Evolutionary conservation across 2,888 invertebrate genomes (phyloP), one percentile per base, ranked within the genome.

Genomic region (Andricus quercusramuli): DNA sequence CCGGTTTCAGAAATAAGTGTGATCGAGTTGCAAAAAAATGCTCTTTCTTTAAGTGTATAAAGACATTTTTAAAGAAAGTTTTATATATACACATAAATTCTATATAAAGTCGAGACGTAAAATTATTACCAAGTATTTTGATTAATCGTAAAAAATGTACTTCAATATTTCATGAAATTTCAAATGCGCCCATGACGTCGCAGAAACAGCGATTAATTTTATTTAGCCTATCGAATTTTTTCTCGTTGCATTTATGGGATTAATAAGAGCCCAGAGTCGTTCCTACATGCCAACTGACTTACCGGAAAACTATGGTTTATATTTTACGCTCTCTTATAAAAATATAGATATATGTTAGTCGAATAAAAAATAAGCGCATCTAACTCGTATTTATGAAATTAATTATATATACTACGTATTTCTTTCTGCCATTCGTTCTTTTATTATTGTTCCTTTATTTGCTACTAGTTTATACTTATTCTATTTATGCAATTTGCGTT

Each of bases 171-270:
- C 47, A n/a, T 47, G 59, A 32, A 56, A 51, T 56, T 51, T 56
- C n/a, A 74, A 74, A 74, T 74, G 74, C 56, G 56, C 32, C 74
- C 74, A 74, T 74, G 74, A 74, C 74, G 74, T 74, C 74, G 74
- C 74, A 74, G 15, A 74, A 59, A 32, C n/a, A 56, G 56, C 56
- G 56, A 56, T 51, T 17, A 56, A 20, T 74, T 51, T 74, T 59
- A 5, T 74, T 74, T 25, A 47, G 51, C 25, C 32, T 74, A 32
- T 51, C 32, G n/a, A 29, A 56, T 70, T 56, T 32, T 51, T 29
- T 5, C 20, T 22, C 11, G 37, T 44, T 67, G 41, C 22, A 41
- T 44, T 67, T 67, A 22, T 6, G 3, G 22, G n/a, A 20, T 17
- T 64, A 67, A 67, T 67, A 22, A 67, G 15, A 67, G n/a, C 41